phyloP scores from a whole-genome alignment of 2,888 invertebrate genomes.

The Halictus ligatus region DNA sequence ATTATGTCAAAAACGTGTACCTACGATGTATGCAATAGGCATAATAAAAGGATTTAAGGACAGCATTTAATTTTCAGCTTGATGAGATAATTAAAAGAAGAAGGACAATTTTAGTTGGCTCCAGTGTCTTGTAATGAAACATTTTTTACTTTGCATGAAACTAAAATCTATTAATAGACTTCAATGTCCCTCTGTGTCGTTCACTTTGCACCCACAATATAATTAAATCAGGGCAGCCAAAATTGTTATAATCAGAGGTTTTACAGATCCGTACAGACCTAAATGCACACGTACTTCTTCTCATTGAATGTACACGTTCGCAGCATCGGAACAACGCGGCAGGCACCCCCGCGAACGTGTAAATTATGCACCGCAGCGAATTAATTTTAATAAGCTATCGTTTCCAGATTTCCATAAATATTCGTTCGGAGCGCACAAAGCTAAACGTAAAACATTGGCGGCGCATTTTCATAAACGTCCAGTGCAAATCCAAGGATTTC shows the following conservation, averaged over 20 bases:
- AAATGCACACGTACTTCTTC: background rate
- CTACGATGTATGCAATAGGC: too few species aligned
- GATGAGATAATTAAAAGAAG: too few species aligned
- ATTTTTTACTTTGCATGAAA: too few species aligned
- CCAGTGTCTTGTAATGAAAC: too few species aligned
- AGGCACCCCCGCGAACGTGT: background rate
- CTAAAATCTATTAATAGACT: too few species aligned
- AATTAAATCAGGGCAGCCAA: background rate
- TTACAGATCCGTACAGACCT: background rate
- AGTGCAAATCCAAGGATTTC: background rate
- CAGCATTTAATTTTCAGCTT: too few species aligned
- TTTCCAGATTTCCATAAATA: background rate
- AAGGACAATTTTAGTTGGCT: too few species aligned
- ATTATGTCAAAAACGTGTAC: too few species aligned
- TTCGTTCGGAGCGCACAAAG: background rate
- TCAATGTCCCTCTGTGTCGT: background rate
- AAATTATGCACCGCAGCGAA: background rate
- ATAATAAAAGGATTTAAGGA: too few species aligned
- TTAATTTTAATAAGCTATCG: slow-evolving; percentile 2
- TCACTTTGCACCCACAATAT: background rate
- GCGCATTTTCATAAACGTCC: background rate
- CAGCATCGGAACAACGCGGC: background rate
- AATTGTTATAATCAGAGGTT: background rate
- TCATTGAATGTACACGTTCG: background rate
- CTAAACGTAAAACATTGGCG: background rate